Conservation (phyloP, 2,797 vertebrate species). For the Brachyrhaphis roseni region DNA sequence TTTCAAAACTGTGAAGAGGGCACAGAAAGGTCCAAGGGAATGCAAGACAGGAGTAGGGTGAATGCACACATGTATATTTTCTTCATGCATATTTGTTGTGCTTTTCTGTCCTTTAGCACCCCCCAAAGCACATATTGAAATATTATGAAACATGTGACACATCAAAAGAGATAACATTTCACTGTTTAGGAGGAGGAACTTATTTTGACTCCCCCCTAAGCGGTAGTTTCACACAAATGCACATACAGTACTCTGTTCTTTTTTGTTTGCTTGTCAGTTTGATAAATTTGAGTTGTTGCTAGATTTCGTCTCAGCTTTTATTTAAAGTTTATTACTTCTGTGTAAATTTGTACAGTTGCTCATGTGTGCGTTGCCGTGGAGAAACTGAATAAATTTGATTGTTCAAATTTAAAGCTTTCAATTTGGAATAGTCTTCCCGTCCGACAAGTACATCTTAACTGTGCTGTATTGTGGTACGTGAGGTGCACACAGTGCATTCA, state of each 20-base stretch:
- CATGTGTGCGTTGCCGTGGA: slow-evolving; percentile 8
- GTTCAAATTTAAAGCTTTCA: background rate
- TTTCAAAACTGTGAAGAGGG: slow-evolving; percentile 60
- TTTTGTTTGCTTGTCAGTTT: background rate
- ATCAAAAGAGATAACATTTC: slow-evolving; percentile 37
- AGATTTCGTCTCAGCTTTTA: background rate
- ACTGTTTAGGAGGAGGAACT: slow-evolving; percentile 26
- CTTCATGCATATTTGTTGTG: slow-evolving; percentile 16
- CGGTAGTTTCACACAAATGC: slow-evolving; percentile 1
- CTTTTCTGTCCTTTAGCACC: slow-evolving; percentile 30
- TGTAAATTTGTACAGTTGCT: background rate
- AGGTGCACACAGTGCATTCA: slow-evolving; percentile 7
- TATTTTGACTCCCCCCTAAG: slow-evolving; percentile 10
- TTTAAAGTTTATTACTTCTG: background rate
- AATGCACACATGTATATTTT: background rate
- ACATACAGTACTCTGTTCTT: background rate
- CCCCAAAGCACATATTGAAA: slow-evolving; percentile 49
- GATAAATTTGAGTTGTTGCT: background rate
- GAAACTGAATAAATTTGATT: background rate
- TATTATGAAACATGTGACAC: slow-evolving; percentile 41
- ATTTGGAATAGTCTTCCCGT: slow-evolving; percentile 27
- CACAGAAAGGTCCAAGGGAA: slow-evolving; percentile 48
- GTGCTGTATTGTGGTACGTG: slow-evolving; percentile 25
- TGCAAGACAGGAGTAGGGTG: slow-evolving; percentile 34
- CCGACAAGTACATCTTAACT: slow-evolving; percentile 29